These are phyloP conservation scores for Macroramphosus scolopax DNA, from an alignment of 2,797 vertebrate species.

Conservation along the genomic window DNA sequence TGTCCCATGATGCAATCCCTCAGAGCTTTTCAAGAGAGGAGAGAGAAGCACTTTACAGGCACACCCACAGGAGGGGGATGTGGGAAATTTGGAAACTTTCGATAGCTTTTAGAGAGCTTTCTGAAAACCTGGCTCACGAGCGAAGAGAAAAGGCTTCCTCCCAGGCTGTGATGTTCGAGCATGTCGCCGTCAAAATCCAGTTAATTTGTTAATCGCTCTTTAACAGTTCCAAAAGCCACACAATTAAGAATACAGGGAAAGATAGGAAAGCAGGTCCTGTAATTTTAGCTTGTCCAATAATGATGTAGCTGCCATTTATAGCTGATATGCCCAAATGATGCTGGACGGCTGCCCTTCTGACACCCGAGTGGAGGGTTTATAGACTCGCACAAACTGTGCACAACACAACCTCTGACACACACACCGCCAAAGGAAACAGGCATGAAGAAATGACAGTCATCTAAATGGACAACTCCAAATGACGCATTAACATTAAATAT, in stretches of 20 bases:
- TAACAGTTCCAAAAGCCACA: slow-evolving; percentile 40
- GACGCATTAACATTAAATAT: too few species aligned
- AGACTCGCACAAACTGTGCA: slow-evolving; percentile 24
- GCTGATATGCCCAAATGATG: slow-evolving; percentile 44
- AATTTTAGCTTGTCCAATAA: slow-evolving; percentile 62
- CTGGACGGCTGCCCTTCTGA: slow-evolving; percentile 50
- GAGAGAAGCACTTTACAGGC: slow-evolving; percentile 70
- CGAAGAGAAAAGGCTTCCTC: slow-evolving; percentile 31
- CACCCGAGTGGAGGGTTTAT: slow-evolving; percentile 41
- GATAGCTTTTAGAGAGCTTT: slow-evolving; percentile 63
- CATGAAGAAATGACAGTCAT: too few species aligned
- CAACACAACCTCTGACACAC: slow-evolving; percentile 11
- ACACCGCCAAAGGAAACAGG: slow-evolving; percentile 3
- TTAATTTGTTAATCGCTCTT: slow-evolving; percentile 29
- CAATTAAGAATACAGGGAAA: slow-evolving; percentile 64
- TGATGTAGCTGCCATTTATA: slow-evolving; percentile 68
- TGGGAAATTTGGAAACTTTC: slow-evolving; percentile 69
- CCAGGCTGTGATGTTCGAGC: slow-evolving; percentile 22
- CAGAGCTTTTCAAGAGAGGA: slow-evolving; percentile 54
- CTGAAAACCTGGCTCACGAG: slow-evolving; percentile 37
- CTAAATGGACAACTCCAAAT: too few species aligned
- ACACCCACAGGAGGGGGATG: slow-evolving; percentile 65
- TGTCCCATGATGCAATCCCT: slow-evolving; percentile 70
- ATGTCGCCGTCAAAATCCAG: slow-evolving; percentile 40
- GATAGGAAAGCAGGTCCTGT: slow-evolving; percentile 40